These are phyloP conservation scores for Holothuria leucospilota DNA, from an alignment of 53 echinoderm and acorn worm species.

Conservation along the genomic window DNA sequence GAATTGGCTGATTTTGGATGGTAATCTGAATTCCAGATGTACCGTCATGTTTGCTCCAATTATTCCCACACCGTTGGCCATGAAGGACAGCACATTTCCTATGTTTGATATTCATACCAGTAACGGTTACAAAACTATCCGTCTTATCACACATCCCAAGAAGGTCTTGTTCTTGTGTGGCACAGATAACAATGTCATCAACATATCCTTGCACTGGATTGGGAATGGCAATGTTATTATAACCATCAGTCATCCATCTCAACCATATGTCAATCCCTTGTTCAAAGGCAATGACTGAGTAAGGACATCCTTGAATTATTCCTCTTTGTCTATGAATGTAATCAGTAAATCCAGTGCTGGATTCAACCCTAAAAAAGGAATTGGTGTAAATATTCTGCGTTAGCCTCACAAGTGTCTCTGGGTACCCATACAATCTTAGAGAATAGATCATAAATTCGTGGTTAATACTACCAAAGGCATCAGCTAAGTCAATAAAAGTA, in stretches of 20 bases:
- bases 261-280: neutral
- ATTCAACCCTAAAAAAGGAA: neutral
- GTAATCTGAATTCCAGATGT: too few species aligned
- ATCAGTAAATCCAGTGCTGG: neutral
- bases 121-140: neutral
- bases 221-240: neutral
- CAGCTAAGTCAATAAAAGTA: neutral
- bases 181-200: neutral
- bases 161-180: neutral
- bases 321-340: neutral
- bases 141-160: neutral
- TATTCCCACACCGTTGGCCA: too few species aligned
- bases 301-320: neutral
- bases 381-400: neutral
- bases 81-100: neutral
- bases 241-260: neutral
- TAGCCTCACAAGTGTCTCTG: neutral
- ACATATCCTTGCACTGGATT: neutral
- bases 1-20: too few species aligned
- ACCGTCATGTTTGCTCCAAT: too few species aligned
- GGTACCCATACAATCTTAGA: neutral
- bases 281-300: too few species aligned
- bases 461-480: neutral
- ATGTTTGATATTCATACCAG: constrained; percentile 1
- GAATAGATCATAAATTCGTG: neutral